Conservation (phyloP, 1,140 invertebrate genomes). For the Thaumatotibia leucotreta region DNA sequence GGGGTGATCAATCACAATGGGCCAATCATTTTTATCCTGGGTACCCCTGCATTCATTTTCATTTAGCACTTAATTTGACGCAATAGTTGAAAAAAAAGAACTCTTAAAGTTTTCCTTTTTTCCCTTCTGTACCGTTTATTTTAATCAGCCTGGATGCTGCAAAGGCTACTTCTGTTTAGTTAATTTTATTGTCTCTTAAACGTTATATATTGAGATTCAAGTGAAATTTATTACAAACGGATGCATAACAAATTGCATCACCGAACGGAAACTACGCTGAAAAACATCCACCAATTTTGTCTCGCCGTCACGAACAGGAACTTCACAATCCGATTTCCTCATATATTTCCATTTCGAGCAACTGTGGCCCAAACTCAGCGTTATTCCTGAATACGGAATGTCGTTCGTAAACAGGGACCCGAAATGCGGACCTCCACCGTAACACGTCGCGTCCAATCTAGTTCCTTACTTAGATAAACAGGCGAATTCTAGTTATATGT, state of each 20-base stretch:
- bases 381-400: constrained; percentile 9
- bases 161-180: too few species aligned
- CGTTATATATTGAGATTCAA: neutral
- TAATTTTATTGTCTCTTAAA: neutral
- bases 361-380: neutral
- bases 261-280: neutral
- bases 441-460: neutral
- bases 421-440: neutral
- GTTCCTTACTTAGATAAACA: neutral
- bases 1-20: too few species aligned
- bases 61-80: too few species aligned
- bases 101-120: too few species aligned
- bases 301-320: neutral
- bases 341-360: neutral
- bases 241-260: neutral
- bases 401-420: neutral
- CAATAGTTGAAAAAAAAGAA: too few species aligned
- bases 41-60: too few species aligned
- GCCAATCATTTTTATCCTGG: too few species aligned
- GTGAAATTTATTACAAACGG: neutral
- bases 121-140: too few species aligned
- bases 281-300: neutral
- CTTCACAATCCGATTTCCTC: neutral
- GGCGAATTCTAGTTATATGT: neutral
- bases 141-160: too few species aligned